phyloP scores from a whole-genome alignment of 2,888 invertebrate genomes.

The Fissipunctia ypsillon region DNA sequence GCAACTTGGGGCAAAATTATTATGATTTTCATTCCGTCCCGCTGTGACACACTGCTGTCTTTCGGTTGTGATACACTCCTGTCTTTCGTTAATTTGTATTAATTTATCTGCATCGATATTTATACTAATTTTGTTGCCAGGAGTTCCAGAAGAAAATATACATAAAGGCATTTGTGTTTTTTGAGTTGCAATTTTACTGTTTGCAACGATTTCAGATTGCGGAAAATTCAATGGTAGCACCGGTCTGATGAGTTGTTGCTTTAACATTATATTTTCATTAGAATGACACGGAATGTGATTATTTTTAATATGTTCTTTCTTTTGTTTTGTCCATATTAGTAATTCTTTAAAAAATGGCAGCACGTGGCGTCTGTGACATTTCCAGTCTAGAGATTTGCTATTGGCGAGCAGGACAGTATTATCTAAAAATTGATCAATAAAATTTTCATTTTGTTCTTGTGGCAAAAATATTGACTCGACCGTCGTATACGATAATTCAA shows the following conservation, averaged over 20 bases:
- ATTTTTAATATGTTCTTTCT: constrained; percentile 38
- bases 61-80: background rate
- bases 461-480: constrained; percentile 71
- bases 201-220: constrained; percentile 1
- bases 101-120: constrained; percentile 53
- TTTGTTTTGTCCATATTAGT: constrained; percentile 70
- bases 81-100: constrained; percentile 5
- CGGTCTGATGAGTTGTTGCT: constrained; percentile 30
- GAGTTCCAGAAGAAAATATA: constrained; percentile 65
- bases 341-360: constrained; percentile 68
- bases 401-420: constrained; percentile 64
- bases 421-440: constrained; percentile 68
- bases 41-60: background rate
- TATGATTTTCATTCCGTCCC: constrained; percentile 4
- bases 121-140: constrained; percentile 66
- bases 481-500: constrained; percentile 69
- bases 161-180: constrained; percentile 40
- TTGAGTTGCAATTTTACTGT: background rate
- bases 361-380: constrained; percentile 53
- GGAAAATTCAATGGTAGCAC: background rate
- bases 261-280: constrained; percentile 44
- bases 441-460: constrained; percentile 67
- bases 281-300: background rate
- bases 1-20: background rate
- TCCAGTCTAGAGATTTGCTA: constrained; percentile 36